A percentile compares a stretch with the other conserved stretches of the same genome.
phyloP scores from a whole-genome alignment of 2,797 vertebrate species.

The Microchirus variegatus region DNA sequence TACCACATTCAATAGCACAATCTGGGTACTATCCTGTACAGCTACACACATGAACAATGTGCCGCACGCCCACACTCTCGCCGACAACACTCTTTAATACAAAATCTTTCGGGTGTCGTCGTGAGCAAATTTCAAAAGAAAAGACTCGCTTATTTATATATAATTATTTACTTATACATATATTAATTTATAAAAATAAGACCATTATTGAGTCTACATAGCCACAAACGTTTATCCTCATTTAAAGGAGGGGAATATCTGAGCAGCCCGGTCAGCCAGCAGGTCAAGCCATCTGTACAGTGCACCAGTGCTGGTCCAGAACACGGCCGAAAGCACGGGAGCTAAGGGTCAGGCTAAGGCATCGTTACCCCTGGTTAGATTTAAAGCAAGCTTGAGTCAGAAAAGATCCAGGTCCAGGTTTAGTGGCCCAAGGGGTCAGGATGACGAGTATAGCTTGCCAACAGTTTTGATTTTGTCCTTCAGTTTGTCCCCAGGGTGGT shows the following conservation, averaged over 20 bases:
- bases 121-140: conserved; percentile 72
- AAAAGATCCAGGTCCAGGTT: conserved; percentile 43
- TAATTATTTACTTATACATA: conserved; percentile 77
- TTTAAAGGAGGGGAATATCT: conserved; percentile 60
- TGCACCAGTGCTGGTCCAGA: conserved; percentile 59
- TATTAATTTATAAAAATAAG: conserved; percentile 86
- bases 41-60: conserved; percentile 73
- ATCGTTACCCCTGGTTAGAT: conserved; percentile 51
- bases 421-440: conserved; percentile 58
- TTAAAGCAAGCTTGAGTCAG: conserved; percentile 60
- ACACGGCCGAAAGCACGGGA: conserved; percentile 39
- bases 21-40: conserved; percentile 89
- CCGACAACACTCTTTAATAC: conserved; percentile 55
- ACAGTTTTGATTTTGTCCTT: conserved; percentile 82
- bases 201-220: conserved; percentile 74
- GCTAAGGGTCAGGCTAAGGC: conserved; percentile 68
- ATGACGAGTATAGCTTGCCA: conserved; percentile 66
- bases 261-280: conserved; percentile 62
- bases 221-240: conserved; percentile 64
- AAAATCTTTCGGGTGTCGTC: conserved; percentile 59
- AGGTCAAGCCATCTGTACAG: conserved; percentile 71
- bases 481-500: conserved; percentile 68
- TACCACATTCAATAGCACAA: conserved; percentile 90
- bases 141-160: conserved; percentile 57
- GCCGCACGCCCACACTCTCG: conserved; percentile 59